phyloP scores from a whole-genome alignment of 1,140 invertebrate species.

The Drosophila neocordata region DNA sequence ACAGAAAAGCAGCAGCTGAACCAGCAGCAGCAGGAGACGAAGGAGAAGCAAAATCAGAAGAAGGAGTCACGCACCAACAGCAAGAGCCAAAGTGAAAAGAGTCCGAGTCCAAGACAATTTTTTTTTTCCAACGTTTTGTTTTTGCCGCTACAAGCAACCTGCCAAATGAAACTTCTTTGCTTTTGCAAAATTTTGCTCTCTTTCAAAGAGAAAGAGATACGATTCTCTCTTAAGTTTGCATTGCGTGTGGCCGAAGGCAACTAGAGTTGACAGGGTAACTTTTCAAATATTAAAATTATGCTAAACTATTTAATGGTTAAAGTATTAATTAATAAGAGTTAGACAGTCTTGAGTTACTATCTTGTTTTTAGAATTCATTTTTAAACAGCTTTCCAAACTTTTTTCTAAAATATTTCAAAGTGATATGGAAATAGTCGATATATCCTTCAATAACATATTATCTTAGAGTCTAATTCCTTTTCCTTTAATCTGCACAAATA shows the following conservation, averaged over 20 bases:
- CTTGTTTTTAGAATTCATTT: no score
- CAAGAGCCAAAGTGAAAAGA: constrained; percentile 29
- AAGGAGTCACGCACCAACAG: constrained; percentile 45
- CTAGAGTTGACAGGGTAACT: neutral
- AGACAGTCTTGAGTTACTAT: no score
- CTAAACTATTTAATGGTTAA: no score
- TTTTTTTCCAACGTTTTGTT: constrained; percentile 11
- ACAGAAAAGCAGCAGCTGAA: neutral
- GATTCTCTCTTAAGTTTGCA: neutral
- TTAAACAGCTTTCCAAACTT: no score
- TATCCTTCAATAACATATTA: no score
- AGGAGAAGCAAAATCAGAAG: constrained; percentile 13
- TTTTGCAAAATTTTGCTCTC: constrained; percentile 1
- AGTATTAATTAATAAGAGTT: no score
- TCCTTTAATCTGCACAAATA: no score
- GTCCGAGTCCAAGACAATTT: constrained; percentile 13
- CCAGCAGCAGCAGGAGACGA: constrained; percentile 23
- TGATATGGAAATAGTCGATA: no score
- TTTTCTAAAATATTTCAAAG: no score
- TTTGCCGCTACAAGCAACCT: constrained; percentile 2
- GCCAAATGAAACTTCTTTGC: neutral
- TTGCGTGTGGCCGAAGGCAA: constrained; percentile 11
- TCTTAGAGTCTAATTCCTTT: no score
- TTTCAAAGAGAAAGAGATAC: neutral
- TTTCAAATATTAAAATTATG: neutral